Base-by-base conservation (phyloP, 2,113 vertebrate species). In the Scopus umbretta region DNA sequence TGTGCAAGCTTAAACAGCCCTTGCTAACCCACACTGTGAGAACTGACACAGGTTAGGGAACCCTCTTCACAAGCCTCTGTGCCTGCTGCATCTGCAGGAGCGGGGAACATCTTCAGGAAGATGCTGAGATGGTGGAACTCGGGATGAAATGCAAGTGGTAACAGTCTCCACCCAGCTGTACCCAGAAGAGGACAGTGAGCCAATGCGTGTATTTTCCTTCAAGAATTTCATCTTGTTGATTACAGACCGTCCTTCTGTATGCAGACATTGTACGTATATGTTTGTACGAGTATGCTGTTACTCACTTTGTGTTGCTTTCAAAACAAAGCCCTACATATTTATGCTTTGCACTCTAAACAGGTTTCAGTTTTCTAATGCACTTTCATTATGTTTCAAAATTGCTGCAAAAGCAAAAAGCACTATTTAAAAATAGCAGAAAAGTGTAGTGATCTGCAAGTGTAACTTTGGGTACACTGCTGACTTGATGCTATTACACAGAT, bases 101-200 rank as follows among this genome's bases (percentile, higher is more conserved):
- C 0, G 1, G 74, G 73, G 73, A 79, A 10, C 0, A 0, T 34
- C 53, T 26, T 68, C 12, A 7, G 71, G 70, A 65, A 30, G 43
- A 43, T 47, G 72, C 79, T 66, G 58, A 40, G 85, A 36, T 50
- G 18, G n/a, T 20, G 56, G 34, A 16, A n/a, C 34, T 26, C 12
- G 3, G 25, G 47, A 16, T 42, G 73, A 83, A 47, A 50, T 13
- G 16, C 27, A 45, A 27, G 53, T 7, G n/a, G 43, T 10, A 52
- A 32, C 17, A 29, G 25, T 10, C 32, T 32, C 62, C 50, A 55
- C 21, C 23, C 49, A 42, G 10, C 66, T 40, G 36, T 6, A 38
- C 19, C 6, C 36, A 36, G 34, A 76, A 13, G 34, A 56, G 22
- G 40, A 53, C 43, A 17, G 62, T 1, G 17, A 52, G 30, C 29